These are phyloP conservation scores for Notarius lentiginosus DNA, from an alignment of 2,113 vertebrate species.

Conservation along the genomic window DNA sequence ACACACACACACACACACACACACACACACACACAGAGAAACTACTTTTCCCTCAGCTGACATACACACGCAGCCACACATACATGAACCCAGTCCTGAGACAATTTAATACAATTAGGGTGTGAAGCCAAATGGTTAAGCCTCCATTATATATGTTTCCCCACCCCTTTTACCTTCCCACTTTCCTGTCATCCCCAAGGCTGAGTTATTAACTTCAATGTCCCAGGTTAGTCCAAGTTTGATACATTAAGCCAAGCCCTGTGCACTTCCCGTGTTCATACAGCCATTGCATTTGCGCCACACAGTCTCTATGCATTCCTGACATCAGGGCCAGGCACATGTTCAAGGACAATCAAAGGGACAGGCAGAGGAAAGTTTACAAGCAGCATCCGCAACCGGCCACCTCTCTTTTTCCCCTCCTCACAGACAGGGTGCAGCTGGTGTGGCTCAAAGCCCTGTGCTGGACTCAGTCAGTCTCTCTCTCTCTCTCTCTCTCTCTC, in stretches of 20 bases:
- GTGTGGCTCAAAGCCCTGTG: conserved; percentile 82
- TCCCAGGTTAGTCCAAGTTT: conserved; percentile 84
- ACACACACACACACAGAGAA: conserved; percentile 14
- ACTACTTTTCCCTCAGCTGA: too few species aligned
- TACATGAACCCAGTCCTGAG: conserved; percentile 61
- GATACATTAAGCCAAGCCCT: conserved; percentile 89
- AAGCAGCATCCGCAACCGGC: conserved; percentile 88
- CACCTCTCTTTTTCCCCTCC: conserved; percentile 82
- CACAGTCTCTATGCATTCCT: too few species aligned
- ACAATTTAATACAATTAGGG: conserved; percentile 89
- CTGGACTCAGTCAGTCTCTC: conserved; percentile 70
- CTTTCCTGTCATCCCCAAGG: conserved; percentile 67
- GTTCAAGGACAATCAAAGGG: too few species aligned
- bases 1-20: too few species aligned
- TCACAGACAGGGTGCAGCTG: conserved; percentile 95
- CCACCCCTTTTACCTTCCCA: conserved; percentile 67
- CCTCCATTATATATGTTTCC: conserved; percentile 79
- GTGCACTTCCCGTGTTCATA: conserved; percentile 79
- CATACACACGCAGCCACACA: conserved; percentile 85
- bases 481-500: conserved; percentile 57
- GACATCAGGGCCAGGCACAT: too few species aligned
- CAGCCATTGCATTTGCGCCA: conserved; percentile 40
- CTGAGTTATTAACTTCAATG: conserved; percentile 74
- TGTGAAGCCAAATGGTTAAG: conserved; percentile 81
- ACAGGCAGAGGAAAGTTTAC: conserved; percentile 76